Evolutionary conservation across 2,888 invertebrate genomes (phyloP).

Genomic region (Cremastinae sp.): DNA sequence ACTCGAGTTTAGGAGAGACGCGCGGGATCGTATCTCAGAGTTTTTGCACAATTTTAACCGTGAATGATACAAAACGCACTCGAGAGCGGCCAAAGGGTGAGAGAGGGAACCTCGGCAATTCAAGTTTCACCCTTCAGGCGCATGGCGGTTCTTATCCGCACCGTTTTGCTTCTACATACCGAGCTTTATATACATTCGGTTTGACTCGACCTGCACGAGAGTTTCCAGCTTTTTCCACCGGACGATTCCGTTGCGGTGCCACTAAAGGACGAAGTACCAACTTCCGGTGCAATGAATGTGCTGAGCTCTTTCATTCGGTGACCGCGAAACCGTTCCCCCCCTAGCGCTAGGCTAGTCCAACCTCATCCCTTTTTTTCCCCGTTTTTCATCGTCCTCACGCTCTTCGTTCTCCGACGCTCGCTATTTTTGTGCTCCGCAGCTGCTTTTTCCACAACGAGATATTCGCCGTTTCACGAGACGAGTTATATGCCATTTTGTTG

Average conservation of each 20-base stretch:
- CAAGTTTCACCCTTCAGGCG: constrained; percentile 14
- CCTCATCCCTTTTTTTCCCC: constrained; percentile 20
- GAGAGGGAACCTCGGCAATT: neutral
- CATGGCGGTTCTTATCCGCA: constrained; percentile 51
- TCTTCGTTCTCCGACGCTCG: too few relatives aligned
- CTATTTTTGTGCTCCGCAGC: constrained; percentile 14
- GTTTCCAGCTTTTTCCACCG: constrained; percentile 44
- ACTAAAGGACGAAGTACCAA: constrained; percentile 49
- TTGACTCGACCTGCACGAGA: constrained; percentile 27
- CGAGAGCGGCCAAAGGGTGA: too few relatives aligned
- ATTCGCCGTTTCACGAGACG: constrained; percentile 6
- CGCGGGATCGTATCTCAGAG: constrained; percentile 42
- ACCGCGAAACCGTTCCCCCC: constrained; percentile 48
- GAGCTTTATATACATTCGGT: constrained; percentile 23
- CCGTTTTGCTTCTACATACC: neutral
- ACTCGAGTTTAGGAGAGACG: constrained; percentile 55
- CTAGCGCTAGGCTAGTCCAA: constrained; percentile 12
- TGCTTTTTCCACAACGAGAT: constrained; percentile 19
- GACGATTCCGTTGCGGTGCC: constrained; percentile 38
- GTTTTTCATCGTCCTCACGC: too few relatives aligned
- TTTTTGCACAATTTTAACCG: constrained; percentile 17
- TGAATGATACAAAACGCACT: constrained; percentile 17
- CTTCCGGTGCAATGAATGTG: constrained; percentile 49
- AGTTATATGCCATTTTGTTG: too few relatives aligned
- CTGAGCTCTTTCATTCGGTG: constrained; percentile 39